Percentiles rank a stretch among this genome's conserved stretches.
Evolutionary conservation across 1,140 invertebrate species (phyloP).

Genomic region (Aphelenchoides fujianensis): DNA sequence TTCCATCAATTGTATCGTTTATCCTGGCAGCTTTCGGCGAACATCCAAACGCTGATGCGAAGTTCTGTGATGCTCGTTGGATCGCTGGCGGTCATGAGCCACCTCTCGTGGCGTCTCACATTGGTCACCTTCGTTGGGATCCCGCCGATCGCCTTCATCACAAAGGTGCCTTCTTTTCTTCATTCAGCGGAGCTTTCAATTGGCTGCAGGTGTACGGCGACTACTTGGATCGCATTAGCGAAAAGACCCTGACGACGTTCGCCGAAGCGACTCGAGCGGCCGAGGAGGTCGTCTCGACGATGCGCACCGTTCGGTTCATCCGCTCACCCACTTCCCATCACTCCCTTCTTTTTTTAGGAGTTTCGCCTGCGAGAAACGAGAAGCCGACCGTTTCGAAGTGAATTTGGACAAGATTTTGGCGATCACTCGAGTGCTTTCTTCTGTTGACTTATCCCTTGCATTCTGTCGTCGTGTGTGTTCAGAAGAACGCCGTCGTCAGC

Average conservation of each 20-base stretch:
- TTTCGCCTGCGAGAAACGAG: conserved; percentile 41
- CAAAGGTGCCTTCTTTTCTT: too few relatives aligned
- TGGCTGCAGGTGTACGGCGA: conserved; percentile 63
- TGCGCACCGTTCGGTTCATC: too few relatives aligned
- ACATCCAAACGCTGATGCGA: conserved; percentile 47
- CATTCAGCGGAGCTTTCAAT: too few relatives aligned
- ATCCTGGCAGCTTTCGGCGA: too few relatives aligned
- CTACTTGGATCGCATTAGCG: conserved; percentile 38
- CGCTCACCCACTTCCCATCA: too few relatives aligned
- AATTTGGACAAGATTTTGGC: conserved; percentile 30
- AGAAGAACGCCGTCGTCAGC: conserved; percentile 43
- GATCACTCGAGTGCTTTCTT: conserved; percentile 22
- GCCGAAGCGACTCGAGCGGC: conserved; percentile 62
- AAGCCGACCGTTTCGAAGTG: conserved; percentile 36
- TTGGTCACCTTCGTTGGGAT: conserved; percentile 63
- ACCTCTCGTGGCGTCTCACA: conserved; percentile 63
- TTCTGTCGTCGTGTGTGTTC: neutral
- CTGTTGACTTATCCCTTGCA: neutral
- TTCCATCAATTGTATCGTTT: too few relatives aligned
- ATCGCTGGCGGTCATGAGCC: conserved; percentile 63
- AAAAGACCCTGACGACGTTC: conserved; percentile 57
- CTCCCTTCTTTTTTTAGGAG: conserved; percentile 20
- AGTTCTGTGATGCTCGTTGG: conserved; percentile 57
- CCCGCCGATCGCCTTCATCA: conserved; percentile 61
- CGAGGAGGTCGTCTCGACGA: conserved; percentile 58